Conservation (phyloP, 2,888 invertebrate species). For the Patella depressa region DNA sequence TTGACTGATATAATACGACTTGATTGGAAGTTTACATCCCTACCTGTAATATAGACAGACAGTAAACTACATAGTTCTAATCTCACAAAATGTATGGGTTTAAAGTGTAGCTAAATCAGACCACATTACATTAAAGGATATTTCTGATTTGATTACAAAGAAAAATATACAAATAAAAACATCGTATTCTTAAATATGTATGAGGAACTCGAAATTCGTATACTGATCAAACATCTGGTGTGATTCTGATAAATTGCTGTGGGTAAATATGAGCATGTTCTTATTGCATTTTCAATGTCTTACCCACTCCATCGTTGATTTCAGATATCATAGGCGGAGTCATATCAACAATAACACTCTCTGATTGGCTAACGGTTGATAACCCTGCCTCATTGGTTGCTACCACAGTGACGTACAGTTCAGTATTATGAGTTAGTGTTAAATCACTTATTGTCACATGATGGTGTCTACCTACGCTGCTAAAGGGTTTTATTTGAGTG, state of each 20-base stretch:
- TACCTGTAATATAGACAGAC: slow-evolving; percentile 24
- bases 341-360: slow-evolving; percentile 45
- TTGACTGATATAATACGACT: slow-evolving; percentile 24
- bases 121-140: no score
- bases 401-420: slow-evolving; percentile 49
- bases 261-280: no score
- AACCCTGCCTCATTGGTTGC: slow-evolving; percentile 50
- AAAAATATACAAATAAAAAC: no score
- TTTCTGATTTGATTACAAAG: no score
- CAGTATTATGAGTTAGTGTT: slow-evolving; percentile 42
- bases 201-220: no score
- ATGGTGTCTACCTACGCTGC: slow-evolving; percentile 42
- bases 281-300: background rate
- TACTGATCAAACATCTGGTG: no score
- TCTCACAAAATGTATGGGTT: no score
- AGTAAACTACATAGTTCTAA: background rate
- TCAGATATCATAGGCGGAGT: slow-evolving; percentile 43
- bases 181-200: no score
- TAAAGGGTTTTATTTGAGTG: slow-evolving; percentile 41
- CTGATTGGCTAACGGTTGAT: slow-evolving; percentile 40
- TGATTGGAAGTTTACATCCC: slow-evolving; percentile 36
- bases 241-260: no score
- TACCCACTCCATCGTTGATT: slow-evolving; percentile 45
- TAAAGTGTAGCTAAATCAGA: no score
- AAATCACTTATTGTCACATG: slow-evolving; percentile 42